These are phyloP conservation scores for Lutjanus erythropterus DNA, from an alignment of 2,113 vertebrate genomes.

Conservation along the genomic window DNA sequence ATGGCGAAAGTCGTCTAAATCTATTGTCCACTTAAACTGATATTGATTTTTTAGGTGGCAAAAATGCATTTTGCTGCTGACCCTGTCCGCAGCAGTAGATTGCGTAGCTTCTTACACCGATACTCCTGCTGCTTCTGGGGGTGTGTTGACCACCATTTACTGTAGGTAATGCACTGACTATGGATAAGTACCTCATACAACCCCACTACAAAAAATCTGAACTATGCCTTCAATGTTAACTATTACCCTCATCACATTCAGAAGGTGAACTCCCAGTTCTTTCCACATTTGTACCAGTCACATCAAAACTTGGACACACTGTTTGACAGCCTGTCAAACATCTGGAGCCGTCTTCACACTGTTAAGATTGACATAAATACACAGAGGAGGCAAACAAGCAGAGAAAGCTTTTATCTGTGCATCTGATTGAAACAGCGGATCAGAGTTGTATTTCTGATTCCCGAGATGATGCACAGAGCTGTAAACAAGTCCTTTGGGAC, in stretches of 20 bases:
- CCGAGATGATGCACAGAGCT: constrained; percentile 67
- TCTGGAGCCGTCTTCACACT: not conserved
- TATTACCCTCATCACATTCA: constrained; percentile 14
- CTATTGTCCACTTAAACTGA: no score
- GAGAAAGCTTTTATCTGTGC: constrained; percentile 51
- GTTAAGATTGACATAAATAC: constrained; percentile 52
- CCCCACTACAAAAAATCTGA: no score
- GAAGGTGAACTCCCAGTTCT: constrained; percentile 4
- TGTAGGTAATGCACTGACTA: no score
- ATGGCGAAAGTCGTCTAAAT: no score
- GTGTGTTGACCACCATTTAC: no score
- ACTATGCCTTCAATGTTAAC: no score
- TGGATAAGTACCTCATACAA: no score
- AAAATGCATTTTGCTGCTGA: no score
- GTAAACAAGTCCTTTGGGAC: constrained; percentile 75
- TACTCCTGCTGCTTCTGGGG: no score
- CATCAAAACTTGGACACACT: constrained; percentile 10
- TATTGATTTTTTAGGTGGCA: no score
- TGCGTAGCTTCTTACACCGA: no score
- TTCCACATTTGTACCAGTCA: constrained; percentile 33
- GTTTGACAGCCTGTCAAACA: constrained; percentile 46
- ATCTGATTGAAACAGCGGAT: constrained; percentile 50
- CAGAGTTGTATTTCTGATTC: constrained; percentile 58
- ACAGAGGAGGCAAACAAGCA: constrained; percentile 55
- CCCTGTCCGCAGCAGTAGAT: no score